Conservation (phyloP, 2,797 vertebrate species). For the Sitta carolinensis region DNA sequence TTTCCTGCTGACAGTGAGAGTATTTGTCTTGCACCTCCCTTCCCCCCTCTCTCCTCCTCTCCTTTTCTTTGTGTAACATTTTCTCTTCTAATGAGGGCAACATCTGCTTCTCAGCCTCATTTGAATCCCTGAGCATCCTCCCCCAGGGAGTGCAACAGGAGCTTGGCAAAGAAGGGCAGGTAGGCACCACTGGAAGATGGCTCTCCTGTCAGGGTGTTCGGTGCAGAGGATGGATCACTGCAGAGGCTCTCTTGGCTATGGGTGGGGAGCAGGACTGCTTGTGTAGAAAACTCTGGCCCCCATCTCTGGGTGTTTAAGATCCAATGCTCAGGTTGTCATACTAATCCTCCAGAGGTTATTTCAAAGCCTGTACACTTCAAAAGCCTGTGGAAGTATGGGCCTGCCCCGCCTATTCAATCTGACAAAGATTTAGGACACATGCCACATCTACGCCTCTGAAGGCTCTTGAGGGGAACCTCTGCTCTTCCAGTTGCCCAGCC, state of each 20-base stretch:
- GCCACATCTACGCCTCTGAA: neutral
- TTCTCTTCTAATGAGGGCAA: constrained; percentile 42
- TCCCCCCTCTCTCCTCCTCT: neutral
- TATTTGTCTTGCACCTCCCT: neutral
- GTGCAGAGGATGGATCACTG: neutral
- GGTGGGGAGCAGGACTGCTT: neutral
- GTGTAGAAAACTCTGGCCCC: neutral
- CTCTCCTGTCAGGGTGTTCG: neutral
- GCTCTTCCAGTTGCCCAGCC: neutral
- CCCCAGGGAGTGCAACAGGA: neutral
- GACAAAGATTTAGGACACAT: neutral
- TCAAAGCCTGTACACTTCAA: neutral
- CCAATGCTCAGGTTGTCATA: neutral
- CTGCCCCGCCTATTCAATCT: neutral
- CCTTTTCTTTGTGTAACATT: neutral
- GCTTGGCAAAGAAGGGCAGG: neutral
- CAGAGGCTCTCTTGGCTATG: neutral
- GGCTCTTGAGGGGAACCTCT: neutral
- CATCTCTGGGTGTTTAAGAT: neutral
- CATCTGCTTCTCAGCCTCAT: constrained; percentile 16
- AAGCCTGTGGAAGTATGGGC: neutral
- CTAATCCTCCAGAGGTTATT: neutral
- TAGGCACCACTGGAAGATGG: neutral
- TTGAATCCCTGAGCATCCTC: neutral
- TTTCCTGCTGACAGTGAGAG: neutral